Evolutionary conservation across 2,113 vertebrate species (phyloP).

Genomic region (Sorex araneus): DNA sequence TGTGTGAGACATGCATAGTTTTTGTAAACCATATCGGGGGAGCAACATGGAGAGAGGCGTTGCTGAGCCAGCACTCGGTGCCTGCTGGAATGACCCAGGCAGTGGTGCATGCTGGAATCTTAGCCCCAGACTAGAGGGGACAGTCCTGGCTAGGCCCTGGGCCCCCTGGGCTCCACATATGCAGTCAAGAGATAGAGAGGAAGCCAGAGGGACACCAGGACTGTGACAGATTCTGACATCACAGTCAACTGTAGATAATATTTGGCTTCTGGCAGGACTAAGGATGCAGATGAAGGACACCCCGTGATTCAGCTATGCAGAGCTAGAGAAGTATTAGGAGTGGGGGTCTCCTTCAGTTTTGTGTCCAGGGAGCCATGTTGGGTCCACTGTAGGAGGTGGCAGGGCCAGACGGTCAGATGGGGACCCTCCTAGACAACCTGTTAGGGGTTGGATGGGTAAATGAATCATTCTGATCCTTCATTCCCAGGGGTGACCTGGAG

Average conservation of each 20-base stretch:
- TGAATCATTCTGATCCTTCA: neutral
- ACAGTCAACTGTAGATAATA: neutral
- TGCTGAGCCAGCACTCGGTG: neutral
- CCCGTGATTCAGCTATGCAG: neutral
- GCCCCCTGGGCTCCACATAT: neutral
- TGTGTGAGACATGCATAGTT: conserved; percentile 32
- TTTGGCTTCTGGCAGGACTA: neutral
- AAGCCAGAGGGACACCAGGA: neutral
- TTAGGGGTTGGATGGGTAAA: neutral
- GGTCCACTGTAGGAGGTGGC: neutral
- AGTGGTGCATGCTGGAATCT: neutral
- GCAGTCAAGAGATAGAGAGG: neutral
- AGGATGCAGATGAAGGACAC: neutral
- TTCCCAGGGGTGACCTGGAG: neutral
- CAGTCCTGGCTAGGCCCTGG: neutral
- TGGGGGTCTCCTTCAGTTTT: neutral
- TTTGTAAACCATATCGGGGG: neutral
- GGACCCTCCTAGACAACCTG: neutral
- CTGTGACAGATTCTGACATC: neutral
- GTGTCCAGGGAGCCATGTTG: neutral
- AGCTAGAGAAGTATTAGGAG: neutral
- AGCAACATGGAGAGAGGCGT: conserved; percentile 2
- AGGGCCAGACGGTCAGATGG: neutral
- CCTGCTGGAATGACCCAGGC: neutral
- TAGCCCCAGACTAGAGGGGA: neutral